Evolutionary conservation across 1,140 invertebrate species (phyloP).

Genomic region (Bombus haemorrhoidalis): DNA sequence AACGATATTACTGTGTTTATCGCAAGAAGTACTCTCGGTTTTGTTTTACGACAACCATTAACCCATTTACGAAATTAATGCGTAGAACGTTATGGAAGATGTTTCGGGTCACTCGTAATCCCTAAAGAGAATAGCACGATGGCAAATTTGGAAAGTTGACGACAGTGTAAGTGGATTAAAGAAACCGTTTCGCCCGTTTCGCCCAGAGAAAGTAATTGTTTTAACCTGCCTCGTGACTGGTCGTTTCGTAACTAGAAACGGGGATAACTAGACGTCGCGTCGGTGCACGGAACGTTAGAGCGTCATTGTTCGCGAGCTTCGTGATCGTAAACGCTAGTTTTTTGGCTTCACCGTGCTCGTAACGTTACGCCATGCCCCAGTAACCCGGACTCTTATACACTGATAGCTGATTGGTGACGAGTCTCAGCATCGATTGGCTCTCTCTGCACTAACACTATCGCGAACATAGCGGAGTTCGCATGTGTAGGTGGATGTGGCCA

Average conservation of each 20-base stretch:
- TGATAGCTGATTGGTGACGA: conserved; percentile 32
- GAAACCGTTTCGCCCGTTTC: not conserved
- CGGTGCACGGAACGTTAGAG: not conserved
- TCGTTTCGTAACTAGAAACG: conserved; percentile 32
- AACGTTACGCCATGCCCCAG: conserved; percentile 52
- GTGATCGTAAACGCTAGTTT: conserved; percentile 61
- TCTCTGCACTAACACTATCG: not conserved
- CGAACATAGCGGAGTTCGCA: not conserved
- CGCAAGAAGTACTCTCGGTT: not conserved
- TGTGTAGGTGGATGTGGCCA: not conserved
- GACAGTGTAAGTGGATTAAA: conserved; percentile 11
- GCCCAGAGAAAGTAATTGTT: conserved; percentile 8
- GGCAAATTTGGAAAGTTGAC: not conserved
- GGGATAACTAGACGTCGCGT: not conserved
- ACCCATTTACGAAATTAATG: not conserved
- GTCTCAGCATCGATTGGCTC: conserved; percentile 38
- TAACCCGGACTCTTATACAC: conserved; percentile 50
- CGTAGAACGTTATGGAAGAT: not conserved
- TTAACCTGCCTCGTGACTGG: not conserved
- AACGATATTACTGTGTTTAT: conserved; percentile 15
- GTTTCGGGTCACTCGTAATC: not conserved
- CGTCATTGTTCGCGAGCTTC: conserved; percentile 47
- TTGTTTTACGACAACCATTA: not conserved
- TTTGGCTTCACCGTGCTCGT: conserved; percentile 49
- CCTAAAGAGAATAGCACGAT: not conserved